Evolutionary conservation across 1,140 invertebrate genomes (phyloP).

Genomic region (Dinoponera quadriceps): DNA sequence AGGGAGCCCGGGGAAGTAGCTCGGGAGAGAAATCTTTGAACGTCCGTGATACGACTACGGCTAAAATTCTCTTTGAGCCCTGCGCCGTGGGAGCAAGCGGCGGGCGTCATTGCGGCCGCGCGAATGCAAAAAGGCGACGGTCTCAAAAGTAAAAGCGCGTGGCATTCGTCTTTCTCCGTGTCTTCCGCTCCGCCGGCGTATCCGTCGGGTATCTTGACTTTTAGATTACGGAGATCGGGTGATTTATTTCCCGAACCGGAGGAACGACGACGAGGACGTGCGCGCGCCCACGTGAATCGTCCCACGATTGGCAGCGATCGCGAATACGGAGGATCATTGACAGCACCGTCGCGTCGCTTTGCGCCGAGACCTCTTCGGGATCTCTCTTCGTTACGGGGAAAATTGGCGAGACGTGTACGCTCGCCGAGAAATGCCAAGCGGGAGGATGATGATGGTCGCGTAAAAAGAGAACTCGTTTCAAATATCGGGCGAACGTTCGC

Average conservation of each 20-base stretch:
- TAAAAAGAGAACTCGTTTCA: too few relatives aligned
- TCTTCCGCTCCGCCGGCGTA: background rate
- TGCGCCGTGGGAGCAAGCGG: background rate
- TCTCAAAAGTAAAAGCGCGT: constrained; percentile 39
- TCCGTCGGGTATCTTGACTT: background rate
- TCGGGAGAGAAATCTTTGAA: constrained; percentile 53
- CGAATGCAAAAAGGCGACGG: constrained; percentile 46
- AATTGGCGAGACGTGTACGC: constrained; percentile 1
- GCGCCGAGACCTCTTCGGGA: too few relatives aligned
- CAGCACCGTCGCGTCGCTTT: background rate
- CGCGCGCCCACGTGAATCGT: background rate
- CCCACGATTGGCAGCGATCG: background rate
- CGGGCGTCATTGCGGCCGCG: constrained; percentile 37
- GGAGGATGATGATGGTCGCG: too few relatives aligned
- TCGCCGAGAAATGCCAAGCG: background rate
- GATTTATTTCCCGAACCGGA: constrained; percentile 47
- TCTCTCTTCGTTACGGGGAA: background rate
- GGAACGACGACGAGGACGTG: too few relatives aligned
- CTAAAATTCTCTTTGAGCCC: constrained; percentile 58
- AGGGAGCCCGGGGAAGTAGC: constrained; percentile 11
- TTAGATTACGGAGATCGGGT: constrained; percentile 12
- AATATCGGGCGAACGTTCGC: too few relatives aligned
- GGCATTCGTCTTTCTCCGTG: constrained; percentile 18
- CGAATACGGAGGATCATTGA: background rate
- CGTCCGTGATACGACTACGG: constrained; percentile 6